These are phyloP conservation scores for Anneissia japonica DNA, from an alignment of 35 echinoderm and acorn worm species.

Conservation along the genomic window DNA sequence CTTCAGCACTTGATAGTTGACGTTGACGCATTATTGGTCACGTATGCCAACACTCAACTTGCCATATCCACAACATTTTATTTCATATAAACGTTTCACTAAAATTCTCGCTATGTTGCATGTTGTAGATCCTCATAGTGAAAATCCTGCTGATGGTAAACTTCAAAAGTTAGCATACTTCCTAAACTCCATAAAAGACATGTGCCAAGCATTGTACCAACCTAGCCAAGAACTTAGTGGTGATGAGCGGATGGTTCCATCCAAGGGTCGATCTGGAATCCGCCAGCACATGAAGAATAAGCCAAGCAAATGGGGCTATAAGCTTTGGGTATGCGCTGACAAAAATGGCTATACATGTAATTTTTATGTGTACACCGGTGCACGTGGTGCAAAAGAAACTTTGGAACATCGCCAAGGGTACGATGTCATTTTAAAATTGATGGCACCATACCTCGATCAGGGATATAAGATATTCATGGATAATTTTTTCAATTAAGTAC, in stretches of 20 bases:
- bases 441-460: neutral
- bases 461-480: constrained; percentile 13
- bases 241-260: constrained; percentile 31
- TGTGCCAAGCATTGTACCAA: constrained; percentile 9
- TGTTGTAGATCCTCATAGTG: constrained; percentile 25
- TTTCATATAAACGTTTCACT: neutral
- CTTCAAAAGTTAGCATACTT: constrained; percentile 17
- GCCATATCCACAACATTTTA: neutral
- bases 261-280: constrained; percentile 11
- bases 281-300: constrained; percentile 6
- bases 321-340: constrained; percentile 12
- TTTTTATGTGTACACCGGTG: constrained; percentile 8
- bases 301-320: constrained; percentile 30
- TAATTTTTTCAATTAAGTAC: constrained; percentile 8
- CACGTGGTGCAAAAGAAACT: neutral
- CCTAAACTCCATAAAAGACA: constrained; percentile 12
- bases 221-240: neutral
- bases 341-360: constrained; percentile 20
- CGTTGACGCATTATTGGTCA: too few relatives aligned
- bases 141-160: neutral
- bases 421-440: constrained; percentile 4
- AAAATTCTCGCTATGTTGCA: constrained; percentile 20
- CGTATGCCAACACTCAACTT: neutral
- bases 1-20: too few relatives aligned
- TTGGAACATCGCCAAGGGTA: neutral